Percentiles rank a stretch among this genome's conserved stretches.
Conservation (phyloP, 2,888 invertebrate species). For the Spisula subtruncata region DNA sequence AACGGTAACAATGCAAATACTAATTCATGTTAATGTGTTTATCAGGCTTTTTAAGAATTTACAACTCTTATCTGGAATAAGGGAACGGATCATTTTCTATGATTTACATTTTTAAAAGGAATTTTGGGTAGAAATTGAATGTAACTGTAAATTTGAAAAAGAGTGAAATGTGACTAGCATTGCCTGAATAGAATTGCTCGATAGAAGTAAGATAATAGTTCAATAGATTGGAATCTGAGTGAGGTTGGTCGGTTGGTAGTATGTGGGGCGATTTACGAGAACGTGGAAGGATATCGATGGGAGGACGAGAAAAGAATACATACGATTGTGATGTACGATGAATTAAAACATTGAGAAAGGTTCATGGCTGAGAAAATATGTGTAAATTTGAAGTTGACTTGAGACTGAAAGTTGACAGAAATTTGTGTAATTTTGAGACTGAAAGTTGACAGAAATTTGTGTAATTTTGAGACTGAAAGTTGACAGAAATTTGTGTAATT, state of each 20-base stretch:
- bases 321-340: too few species aligned
- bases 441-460: background rate
- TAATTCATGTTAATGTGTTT: background rate
- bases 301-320: background rate
- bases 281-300: background rate
- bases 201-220: background rate
- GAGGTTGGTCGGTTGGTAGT: background rate
- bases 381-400: background rate
- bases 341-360: background rate
- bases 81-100: background rate
- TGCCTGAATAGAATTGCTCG: background rate
- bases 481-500: too few species aligned
- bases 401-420: background rate
- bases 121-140: background rate
- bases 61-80: conserved; percentile 51
- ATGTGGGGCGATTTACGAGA: background rate
- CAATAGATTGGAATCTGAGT: background rate
- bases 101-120: background rate
- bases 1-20: too few species aligned
- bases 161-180: background rate
- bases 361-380: background rate
- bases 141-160: background rate
- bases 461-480: too few species aligned
- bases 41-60: background rate
- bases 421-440: background rate